phyloP scores from a whole-genome alignment of 2,888 invertebrate species.

The Amblyteles armatorius region DNA sequence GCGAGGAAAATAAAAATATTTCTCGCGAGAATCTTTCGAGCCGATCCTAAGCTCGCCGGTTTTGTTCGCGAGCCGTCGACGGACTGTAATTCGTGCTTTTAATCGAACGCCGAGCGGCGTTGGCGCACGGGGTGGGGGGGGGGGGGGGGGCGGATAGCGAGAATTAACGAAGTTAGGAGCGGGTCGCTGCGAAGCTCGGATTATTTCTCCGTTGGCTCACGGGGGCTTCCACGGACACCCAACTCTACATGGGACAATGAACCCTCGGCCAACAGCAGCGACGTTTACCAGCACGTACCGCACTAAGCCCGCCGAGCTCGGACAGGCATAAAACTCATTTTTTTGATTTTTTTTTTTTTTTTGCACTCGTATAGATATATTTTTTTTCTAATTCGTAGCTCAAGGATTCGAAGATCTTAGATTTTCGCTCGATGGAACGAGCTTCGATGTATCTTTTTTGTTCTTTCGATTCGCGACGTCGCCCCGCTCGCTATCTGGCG shows the following conservation, averaged over 20 bases:
- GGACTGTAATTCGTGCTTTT: no score
- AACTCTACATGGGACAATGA: conserved; percentile 82
- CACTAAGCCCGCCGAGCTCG: conserved; percentile 51
- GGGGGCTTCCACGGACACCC: conserved; percentile 60
- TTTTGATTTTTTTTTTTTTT: neutral
- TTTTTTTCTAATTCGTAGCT: neutral
- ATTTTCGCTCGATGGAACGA: neutral
- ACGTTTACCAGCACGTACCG: conserved; percentile 79
- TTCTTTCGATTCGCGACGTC: neutral
- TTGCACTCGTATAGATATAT: neutral
- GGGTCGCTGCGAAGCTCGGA: neutral
- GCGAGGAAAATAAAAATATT: no score
- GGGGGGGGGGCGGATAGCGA: neutral
- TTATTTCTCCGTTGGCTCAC: neutral
- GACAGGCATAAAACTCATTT: neutral
- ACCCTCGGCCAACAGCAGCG: conserved; percentile 78
- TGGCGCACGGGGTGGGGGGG: no score
- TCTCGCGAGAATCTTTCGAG: no score
- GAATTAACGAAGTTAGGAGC: conserved; percentile 6
- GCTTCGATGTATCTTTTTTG: neutral
- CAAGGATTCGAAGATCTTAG: neutral
- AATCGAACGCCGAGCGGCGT: no score
- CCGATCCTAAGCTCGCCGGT: no score
- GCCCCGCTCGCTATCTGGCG: neutral
- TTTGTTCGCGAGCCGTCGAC: no score